Base-by-base conservation (phyloP, 2,797 vertebrate species). In the Coranthus polyacanthus region DNA sequence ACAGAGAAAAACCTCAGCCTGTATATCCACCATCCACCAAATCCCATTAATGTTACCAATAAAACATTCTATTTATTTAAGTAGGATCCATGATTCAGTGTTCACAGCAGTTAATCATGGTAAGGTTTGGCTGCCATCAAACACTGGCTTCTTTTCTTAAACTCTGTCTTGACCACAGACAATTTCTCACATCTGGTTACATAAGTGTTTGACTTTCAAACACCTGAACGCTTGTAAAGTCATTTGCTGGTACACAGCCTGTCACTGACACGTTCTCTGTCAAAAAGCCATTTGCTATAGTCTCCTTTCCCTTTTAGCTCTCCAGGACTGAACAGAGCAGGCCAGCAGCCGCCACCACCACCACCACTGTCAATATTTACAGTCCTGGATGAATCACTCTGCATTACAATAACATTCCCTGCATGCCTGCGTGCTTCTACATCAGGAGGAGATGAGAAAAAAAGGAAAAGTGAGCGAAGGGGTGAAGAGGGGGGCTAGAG, bases 401-500 rank as follows among this genome's bases (percentile, higher is more conserved):
- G 75, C 87, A 87, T 91, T 91, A 86, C 87, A 92, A 91, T 91
- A 89, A 90, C 93, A 93, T 94, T 93, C 93, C 86, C 78, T 37
- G 57, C 80, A 56, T 91, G 82, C 87, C 78, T 87, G 67, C 56
- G 41, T 81, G 82, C 89, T 84, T 92, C 64, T 67, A 72, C 85
- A 81, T 88, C 82, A 87, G 69, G 68, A 84, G 84, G 76, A 81
- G 50, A 75, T 75, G 76, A 83, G 67, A 46, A 45, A 75, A 81
- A 75, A 73, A 47, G 61, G 43, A 61, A 78, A 62, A 75, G 42
- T 51, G 58, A 66, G 59, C 63, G 53, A 36, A 53, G 64, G 37
- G 81, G 55, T 44, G 36, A 69, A 34, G 52, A 17, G 20, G 54
- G 56, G 7, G 42, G 65, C 43, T 36, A 26, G 37, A 39, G 68